A percentile compares a stretch with the other conserved stretches of the same genome.
Conservation (phyloP, 2,113 vertebrate genomes). For the Burhinus oedicnemus region DNA sequence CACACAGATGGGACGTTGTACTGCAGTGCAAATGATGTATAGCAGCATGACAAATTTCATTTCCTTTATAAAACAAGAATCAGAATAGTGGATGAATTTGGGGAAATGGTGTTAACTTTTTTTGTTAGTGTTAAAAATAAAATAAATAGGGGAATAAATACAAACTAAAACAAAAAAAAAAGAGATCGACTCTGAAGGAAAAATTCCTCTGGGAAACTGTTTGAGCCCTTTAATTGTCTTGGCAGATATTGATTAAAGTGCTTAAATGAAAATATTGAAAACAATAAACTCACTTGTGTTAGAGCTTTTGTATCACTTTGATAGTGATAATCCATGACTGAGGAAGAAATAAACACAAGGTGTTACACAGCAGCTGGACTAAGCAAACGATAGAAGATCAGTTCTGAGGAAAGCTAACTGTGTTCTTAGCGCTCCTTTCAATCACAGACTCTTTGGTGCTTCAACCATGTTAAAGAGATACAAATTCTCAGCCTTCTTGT, state of each 20-base stretch:
- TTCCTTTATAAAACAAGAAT: constrained; percentile 82
- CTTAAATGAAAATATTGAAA: constrained; percentile 69
- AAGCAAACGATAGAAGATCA: not conserved
- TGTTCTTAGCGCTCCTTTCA: not conserved
- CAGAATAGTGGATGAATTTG: constrained; percentile 76
- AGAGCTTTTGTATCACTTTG: constrained; percentile 48
- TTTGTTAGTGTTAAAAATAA: constrained; percentile 17
- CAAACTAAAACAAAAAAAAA: not conserved
- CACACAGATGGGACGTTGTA: constrained; percentile 83
- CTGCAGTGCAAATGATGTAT: constrained; percentile 89
- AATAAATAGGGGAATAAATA: constrained; percentile 15
- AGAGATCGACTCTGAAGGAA: not conserved
- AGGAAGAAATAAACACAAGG: constrained; percentile 18
- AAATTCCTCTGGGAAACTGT: constrained; percentile 23
- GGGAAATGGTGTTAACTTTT: constrained; percentile 65
- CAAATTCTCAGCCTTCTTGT: not conserved
- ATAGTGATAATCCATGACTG: constrained; percentile 5
- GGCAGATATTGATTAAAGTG: constrained; percentile 65
- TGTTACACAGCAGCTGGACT: not conserved
- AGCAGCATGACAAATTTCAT: constrained; percentile 88
- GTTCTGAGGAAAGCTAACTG: not conserved
- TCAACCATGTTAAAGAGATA: not conserved
- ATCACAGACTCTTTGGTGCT: not conserved
- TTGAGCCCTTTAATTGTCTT: constrained; percentile 71
- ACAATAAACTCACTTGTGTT: constrained; percentile 50